These are phyloP conservation scores for Pagetopsis macropterus DNA, from an alignment of 2,797 vertebrate species.

Conservation along the genomic window DNA sequence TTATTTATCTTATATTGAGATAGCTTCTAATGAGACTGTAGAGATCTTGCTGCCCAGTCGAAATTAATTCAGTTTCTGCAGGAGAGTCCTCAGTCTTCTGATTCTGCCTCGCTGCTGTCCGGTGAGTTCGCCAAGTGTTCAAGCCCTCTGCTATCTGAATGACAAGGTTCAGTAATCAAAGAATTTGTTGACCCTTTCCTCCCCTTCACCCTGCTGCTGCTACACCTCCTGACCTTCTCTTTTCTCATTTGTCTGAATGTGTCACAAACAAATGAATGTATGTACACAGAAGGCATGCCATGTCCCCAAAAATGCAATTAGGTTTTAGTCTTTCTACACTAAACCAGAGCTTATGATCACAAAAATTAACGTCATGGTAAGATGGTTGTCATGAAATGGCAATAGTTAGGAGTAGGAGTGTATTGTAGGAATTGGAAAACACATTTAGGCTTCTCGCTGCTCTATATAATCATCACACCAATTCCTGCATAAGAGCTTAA, in stretches of 20 bases:
- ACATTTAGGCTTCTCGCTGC: background rate
- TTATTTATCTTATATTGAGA: background rate
- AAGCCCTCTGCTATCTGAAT: conserved; percentile 51
- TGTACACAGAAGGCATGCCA: background rate
- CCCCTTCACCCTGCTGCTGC: conserved; percentile 26
- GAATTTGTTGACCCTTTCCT: conserved; percentile 62
- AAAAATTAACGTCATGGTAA: background rate
- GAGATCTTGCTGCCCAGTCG: background rate
- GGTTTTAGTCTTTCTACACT: background rate
- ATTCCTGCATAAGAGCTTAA: background rate
- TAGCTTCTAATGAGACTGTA: background rate
- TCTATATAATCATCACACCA: background rate
- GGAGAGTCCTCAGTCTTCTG: background rate
- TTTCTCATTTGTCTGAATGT: conserved; percentile 23
- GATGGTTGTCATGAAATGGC: background rate
- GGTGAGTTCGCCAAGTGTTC: conserved; percentile 3
- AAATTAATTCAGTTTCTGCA: background rate
- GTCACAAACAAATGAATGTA: background rate
- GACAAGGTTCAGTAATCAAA: conserved; percentile 77
- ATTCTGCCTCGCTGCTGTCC: background rate
- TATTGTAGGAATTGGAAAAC: background rate
- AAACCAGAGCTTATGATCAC: background rate
- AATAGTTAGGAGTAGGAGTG: background rate
- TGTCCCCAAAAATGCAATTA: background rate
- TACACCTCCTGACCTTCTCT: conserved; percentile 25